Conservation (phyloP, 2,113 vertebrate species). For the Bujurquina vittata region DNA sequence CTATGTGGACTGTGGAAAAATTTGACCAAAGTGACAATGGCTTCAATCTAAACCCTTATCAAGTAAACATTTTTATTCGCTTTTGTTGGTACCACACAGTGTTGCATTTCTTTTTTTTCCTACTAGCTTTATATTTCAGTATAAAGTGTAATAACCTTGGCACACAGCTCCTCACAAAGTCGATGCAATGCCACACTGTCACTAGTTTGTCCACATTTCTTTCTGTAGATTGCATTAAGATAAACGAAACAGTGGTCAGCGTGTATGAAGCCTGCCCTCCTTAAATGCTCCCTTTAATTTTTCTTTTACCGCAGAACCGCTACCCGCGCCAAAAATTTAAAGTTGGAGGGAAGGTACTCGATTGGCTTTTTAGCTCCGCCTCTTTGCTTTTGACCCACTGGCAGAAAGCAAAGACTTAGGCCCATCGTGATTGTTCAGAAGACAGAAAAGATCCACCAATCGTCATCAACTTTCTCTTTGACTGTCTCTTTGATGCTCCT, state of each 20-base stretch:
- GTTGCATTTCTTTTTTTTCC: neutral
- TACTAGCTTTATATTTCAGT: neutral
- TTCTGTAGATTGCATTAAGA: too few relatives aligned
- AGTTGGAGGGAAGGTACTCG: slow-evolving; percentile 71
- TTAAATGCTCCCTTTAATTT: neutral
- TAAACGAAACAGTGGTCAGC: neutral
- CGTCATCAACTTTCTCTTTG: neutral
- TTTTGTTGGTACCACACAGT: neutral
- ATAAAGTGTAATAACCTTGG: neutral
- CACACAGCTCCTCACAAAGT: neutral
- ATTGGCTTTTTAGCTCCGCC: slow-evolving; percentile 63
- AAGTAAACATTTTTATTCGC: neutral
- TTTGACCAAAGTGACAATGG: neutral
- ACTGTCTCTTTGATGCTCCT: too few relatives aligned
- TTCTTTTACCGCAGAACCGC: neutral
- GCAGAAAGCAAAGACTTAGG: neutral
- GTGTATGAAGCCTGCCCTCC: neutral
- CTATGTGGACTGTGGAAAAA: neutral
- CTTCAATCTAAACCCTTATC: neutral
- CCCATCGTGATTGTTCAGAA: slow-evolving; percentile 6
- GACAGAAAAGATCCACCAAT: neutral
- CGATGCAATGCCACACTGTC: neutral
- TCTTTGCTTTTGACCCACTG: slow-evolving; percentile 13
- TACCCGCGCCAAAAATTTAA: slow-evolving; percentile 58
- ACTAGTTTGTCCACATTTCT: neutral